These are phyloP conservation scores for Phrynosoma blainvillii DNA, from an alignment of 2,113 vertebrate genomes.

Conservation along the genomic window DNA sequence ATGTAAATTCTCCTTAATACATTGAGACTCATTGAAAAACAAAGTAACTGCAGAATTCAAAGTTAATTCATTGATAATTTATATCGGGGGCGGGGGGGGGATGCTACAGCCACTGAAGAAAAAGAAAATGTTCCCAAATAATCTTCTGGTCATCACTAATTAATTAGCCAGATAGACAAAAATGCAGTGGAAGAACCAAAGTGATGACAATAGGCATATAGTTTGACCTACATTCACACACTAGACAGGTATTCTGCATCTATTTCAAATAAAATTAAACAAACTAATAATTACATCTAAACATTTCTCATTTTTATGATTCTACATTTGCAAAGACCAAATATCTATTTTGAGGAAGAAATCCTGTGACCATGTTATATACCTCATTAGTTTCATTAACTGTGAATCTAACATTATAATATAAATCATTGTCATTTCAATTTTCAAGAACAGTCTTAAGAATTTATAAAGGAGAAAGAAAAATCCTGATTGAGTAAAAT, in stretches of 20 bases:
- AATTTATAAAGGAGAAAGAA: slow-evolving; percentile 33
- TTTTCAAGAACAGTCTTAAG: slow-evolving; percentile 59
- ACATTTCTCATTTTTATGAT: slow-evolving; percentile 55
- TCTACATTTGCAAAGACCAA: slow-evolving; percentile 58
- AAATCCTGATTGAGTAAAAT: slow-evolving; percentile 31
- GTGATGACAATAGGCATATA: slow-evolving; percentile 13
- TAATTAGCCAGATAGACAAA: slow-evolving; percentile 24
- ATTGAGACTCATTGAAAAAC: not conserved
- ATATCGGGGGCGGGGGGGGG: not conserved
- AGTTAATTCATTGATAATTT: slow-evolving; percentile 7
- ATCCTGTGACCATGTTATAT: slow-evolving; percentile 57
- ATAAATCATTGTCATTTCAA: slow-evolving; percentile 57
- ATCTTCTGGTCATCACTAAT: not conserved
- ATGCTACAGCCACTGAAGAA: not conserved
- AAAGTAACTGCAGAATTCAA: slow-evolving; percentile 6
- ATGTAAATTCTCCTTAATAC: not conserved
- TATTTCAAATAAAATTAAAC: slow-evolving; percentile 45
- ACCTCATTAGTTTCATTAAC: slow-evolving; percentile 65
- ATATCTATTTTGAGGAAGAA: slow-evolving; percentile 56
- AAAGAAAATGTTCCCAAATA: slow-evolving; percentile 20
- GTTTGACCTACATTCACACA: slow-evolving; percentile 14
- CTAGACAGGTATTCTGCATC: slow-evolving; percentile 36
- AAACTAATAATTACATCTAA: slow-evolving; percentile 50
- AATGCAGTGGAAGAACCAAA: not conserved
- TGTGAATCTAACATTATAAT: slow-evolving; percentile 41